phyloP scores from a whole-genome alignment of 1,140 invertebrate species.

The Philopotamus ludificatus region DNA sequence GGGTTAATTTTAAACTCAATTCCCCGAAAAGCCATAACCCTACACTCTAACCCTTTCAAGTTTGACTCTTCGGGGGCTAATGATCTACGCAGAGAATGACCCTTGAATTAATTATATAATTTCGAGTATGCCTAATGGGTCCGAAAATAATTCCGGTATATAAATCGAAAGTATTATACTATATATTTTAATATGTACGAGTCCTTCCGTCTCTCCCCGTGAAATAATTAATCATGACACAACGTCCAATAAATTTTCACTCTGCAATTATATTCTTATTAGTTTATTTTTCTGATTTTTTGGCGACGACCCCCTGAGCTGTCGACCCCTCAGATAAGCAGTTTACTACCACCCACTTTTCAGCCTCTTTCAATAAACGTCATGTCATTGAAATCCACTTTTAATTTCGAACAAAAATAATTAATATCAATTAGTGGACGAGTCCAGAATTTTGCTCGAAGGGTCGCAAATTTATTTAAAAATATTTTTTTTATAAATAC shows the following conservation, averaged over 20 bases:
- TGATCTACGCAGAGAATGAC: constrained; percentile 41
- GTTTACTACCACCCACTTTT: constrained; percentile 22
- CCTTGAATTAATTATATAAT: constrained; percentile 42
- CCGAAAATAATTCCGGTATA: not conserved
- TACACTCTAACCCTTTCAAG: constrained; percentile 39
- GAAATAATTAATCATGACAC: constrained; percentile 37
- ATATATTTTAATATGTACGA: constrained; percentile 13
- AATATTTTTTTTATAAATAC: constrained; percentile 12
- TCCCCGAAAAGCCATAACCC: constrained; percentile 28
- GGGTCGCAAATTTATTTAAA: not conserved
- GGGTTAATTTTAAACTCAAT: not conserved
- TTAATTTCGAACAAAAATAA: constrained; percentile 38
- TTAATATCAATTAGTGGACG: constrained; percentile 39
- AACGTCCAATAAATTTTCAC: constrained; percentile 55
- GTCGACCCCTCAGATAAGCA: constrained; percentile 24
- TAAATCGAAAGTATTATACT: not conserved
- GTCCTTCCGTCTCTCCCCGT: not conserved
- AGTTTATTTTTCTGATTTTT: constrained; percentile 52
- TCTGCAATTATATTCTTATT: constrained; percentile 58
- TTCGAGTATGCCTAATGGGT: constrained; percentile 30
- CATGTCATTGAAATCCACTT: constrained; percentile 39
- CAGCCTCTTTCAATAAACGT: constrained; percentile 48
- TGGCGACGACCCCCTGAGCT: constrained; percentile 15
- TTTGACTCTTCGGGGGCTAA: constrained; percentile 34
- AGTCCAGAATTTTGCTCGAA: not conserved